Percentiles rank a stretch among this genome's conserved stretches.
These are phyloP conservation scores for Ptilorrhoa leucosticta DNA, from an alignment of 2,113 vertebrate genomes.

Conservation along the genomic window DNA sequence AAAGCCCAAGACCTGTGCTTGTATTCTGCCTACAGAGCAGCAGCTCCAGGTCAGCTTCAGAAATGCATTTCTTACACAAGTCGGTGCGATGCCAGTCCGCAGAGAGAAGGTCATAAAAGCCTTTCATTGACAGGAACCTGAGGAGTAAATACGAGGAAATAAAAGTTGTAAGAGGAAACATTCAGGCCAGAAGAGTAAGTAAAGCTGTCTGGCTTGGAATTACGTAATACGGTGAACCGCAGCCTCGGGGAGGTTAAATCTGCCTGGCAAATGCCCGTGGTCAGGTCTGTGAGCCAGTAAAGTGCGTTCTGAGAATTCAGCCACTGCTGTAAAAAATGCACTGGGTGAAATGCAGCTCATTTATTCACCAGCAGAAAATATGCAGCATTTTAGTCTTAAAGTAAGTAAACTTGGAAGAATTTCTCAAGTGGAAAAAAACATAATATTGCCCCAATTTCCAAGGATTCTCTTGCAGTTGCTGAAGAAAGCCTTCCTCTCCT, in stretches of 20 bases:
- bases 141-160: constrained; percentile 64
- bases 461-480: not conserved
- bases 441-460: not conserved
- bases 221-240: constrained; percentile 8
- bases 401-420: not conserved
- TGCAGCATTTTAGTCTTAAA: not conserved
- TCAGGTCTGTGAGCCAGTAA: not conserved
- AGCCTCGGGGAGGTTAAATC: constrained; percentile 7
- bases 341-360: not conserved
- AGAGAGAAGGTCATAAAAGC: constrained; percentile 33
- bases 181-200: not conserved
- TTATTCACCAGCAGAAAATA: not conserved
- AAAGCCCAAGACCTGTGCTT: not conserved
- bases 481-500: not conserved
- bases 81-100: not conserved
- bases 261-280: not conserved
- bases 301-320: not conserved
- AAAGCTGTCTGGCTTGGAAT: constrained; percentile 46
- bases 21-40: constrained; percentile 35
- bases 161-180: constrained; percentile 56
- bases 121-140: constrained; percentile 29
- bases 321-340: not conserved
- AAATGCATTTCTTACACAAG: not conserved
- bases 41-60: constrained; percentile 37
- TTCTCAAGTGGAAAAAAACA: not conserved